Base-by-base conservation (phyloP, 1,140 invertebrate species). In the Brachionus calyciflorus region DNA sequence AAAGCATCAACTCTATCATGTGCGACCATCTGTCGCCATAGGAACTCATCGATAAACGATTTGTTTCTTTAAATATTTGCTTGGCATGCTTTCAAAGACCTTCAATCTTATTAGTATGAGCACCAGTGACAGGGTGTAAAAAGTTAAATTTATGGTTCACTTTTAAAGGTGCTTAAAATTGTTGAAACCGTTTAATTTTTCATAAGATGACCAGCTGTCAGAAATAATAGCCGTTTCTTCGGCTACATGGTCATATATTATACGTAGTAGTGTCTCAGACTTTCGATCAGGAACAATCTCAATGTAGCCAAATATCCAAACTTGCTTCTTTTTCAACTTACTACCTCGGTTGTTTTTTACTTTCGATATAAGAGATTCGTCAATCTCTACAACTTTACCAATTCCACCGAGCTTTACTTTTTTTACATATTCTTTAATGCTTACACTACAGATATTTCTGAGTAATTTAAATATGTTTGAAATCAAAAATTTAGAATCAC, bases 291-390 rank as follows among this genome's bases (percentile, higher is more conserved):
- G 48, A 14, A 51, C 48, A 21, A 51, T 51, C 24, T 51, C 12
- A 51, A 51, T 17, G 17, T 2, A 51, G 24, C 48, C 44, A 46
- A 46, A 46, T n/a, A 46, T 53, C 49, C 49, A 53, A 21, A 53
- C 19, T 24, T 53, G 49, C 21, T 53, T 53, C 49, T 24, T 53
- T 53, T 53, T 53, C 10, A 53, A 19, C 19, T 53, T 53, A 24
- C 49, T 53, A 17, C 49, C 49, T 17, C 49, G 14, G 19, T 53
- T 53, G 49, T 53, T 17, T 53, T 53, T 53, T 12, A 53, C 49
- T 53, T 53, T 53, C 14, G 49, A 53, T 53, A 53, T 53, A 21
- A 53, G 49, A 53, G 49, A 53, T 21, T 53, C 49, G 24, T 53
- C 49, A 53, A 53, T 53, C 19, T 53, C 49, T 17, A 53, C 49